Conservation (phyloP, 2,113 vertebrate genomes). For the Notothenia coriiceps region DNA sequence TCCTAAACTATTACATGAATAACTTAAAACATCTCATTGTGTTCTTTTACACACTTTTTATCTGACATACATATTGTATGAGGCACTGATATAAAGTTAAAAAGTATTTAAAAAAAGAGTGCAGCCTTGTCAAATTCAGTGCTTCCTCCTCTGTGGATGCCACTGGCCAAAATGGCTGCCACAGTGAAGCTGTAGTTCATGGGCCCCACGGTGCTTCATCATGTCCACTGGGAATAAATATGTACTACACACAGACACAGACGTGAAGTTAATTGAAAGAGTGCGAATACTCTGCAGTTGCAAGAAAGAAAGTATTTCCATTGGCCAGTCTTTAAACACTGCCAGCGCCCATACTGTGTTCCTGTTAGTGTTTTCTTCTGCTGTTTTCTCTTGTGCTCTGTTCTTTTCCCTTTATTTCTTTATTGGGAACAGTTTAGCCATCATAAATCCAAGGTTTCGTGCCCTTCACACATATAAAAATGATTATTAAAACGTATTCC, state of each 20-base stretch:
- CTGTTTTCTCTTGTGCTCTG: not conserved
- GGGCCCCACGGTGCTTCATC: slow-evolving; percentile 35
- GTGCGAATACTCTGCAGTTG: too few relatives aligned
- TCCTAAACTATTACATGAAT: not conserved
- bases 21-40: not conserved
- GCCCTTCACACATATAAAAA: too few relatives aligned
- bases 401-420: too few relatives aligned
- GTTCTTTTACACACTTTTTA: not conserved
- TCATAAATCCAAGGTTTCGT: too few relatives aligned
- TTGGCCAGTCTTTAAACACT: too few relatives aligned
- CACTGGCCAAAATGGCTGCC: slow-evolving; percentile 74
- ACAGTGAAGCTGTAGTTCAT: slow-evolving; percentile 65
- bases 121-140: slow-evolving; percentile 77
- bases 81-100: too few relatives aligned
- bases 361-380: too few relatives aligned
- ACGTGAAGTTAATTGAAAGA: not conserved
- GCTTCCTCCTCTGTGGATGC: slow-evolving; percentile 49
- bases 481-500: too few relatives aligned
- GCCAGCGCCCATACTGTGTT: too few relatives aligned
- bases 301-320: too few relatives aligned
- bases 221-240: slow-evolving; percentile 53
- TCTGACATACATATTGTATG: not conserved
- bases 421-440: too few relatives aligned
- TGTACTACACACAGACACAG: slow-evolving; percentile 56
- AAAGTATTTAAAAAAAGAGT: not conserved